Conservation (phyloP, 2,113 vertebrate species). For the Brienomyrus longianalis region DNA sequence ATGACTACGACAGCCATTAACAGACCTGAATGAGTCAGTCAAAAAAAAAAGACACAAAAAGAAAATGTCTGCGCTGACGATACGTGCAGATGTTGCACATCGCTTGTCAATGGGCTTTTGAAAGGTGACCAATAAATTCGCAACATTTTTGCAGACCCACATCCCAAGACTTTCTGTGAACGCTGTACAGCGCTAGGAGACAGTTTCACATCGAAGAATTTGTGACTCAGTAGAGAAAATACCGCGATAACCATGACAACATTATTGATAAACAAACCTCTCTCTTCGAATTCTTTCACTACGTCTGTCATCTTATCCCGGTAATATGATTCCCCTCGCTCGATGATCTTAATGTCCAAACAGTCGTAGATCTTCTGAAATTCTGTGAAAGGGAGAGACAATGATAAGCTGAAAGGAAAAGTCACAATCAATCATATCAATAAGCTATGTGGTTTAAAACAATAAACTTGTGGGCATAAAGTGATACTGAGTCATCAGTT, state of each 20-base stretch:
- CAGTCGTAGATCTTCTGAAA: slow-evolving; percentile 87
- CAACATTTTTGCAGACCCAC: neutral
- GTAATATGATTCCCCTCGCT: slow-evolving; percentile 91
- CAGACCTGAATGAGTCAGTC: neutral
- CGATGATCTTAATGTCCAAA: slow-evolving; percentile 71
- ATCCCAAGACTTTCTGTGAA: neutral
- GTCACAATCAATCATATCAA: neutral
- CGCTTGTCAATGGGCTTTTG: neutral
- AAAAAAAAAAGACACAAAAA: neutral
- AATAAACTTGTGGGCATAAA: neutral
- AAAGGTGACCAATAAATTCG: neutral
- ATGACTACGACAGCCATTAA: neutral
- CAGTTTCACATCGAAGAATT: neutral
- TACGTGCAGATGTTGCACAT: neutral
- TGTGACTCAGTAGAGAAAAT: neutral
- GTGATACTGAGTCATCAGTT: neutral
- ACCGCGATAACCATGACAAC: neutral
- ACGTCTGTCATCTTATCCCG: slow-evolving; percentile 78
- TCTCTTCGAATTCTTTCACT: slow-evolving; percentile 79
- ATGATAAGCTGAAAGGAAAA: neutral
- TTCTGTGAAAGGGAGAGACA: slow-evolving; percentile 56
- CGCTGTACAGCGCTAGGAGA: neutral
- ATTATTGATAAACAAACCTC: slow-evolving; percentile 55
- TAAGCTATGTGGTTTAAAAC: neutral
- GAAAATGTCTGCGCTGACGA: neutral